These are phyloP conservation scores for Oscheius myriophilus DNA, from an alignment of 2,888 invertebrate genomes.

Conservation along the genomic window DNA sequence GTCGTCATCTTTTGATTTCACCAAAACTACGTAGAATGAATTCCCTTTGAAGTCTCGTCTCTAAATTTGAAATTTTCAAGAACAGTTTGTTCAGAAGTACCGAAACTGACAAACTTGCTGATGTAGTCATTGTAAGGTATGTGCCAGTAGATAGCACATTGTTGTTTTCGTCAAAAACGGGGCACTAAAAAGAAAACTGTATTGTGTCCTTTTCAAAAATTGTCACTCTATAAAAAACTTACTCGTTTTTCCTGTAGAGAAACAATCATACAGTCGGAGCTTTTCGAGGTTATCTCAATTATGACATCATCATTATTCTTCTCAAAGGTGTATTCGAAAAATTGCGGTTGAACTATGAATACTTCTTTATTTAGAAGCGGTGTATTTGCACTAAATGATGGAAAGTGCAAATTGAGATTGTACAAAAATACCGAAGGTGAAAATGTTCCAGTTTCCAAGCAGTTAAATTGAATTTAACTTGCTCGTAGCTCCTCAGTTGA, in stretches of 20 bases:
- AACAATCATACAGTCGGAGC: no score
- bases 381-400: constrained; percentile 35
- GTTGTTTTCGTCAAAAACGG: constrained; percentile 83
- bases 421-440: constrained; percentile 41
- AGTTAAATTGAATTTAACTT: constrained; percentile 40
- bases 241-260: no score
- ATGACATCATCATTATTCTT: constrained; percentile 61
- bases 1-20: constrained; percentile 79
- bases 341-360: constrained; percentile 75
- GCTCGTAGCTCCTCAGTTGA: constrained; percentile 47
- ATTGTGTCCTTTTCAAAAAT: no score
- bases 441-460: constrained; percentile 39
- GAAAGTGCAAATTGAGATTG: neutral
- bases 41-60: constrained; percentile 73
- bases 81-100: no score
- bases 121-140: constrained; percentile 80
- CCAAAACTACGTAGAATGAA: constrained; percentile 82
- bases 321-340: constrained; percentile 77
- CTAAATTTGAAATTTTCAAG: constrained; percentile 73
- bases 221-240: no score
- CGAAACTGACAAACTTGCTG: constrained; percentile 81
- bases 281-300: constrained; percentile 69
- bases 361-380: neutral
- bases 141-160: constrained; percentile 81
- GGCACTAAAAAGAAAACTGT: constrained; percentile 79